Evolutionary conservation across 2,888 invertebrate species (phyloP).

Genomic region (Drepanosiphum platanoidis): DNA sequence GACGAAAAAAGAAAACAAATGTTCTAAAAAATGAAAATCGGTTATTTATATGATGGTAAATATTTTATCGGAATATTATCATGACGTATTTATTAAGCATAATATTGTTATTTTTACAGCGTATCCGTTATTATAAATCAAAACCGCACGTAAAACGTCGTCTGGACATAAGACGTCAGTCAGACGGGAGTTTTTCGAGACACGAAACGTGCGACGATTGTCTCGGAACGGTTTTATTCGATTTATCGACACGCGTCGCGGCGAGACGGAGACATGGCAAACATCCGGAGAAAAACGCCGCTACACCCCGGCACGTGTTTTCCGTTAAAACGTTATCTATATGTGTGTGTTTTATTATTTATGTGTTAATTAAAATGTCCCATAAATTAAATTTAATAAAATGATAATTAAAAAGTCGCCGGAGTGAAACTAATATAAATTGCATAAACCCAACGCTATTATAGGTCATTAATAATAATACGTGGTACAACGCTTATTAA

Average conservation of each 20-base stretch:
- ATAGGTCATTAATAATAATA: slow-evolving; percentile 3
- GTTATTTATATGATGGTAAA: too few relatives aligned
- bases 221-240: background rate
- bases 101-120: too few relatives aligned
- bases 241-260: too few relatives aligned
- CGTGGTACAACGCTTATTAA: background rate
- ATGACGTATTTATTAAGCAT: too few relatives aligned
- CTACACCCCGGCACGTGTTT: background rate
- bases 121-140: too few relatives aligned
- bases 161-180: too few relatives aligned
- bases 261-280: background rate
- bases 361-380: slow-evolving; percentile 28
- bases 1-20: too few relatives aligned
- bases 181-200: background rate
- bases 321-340: background rate
- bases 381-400: slow-evolving; percentile 19
- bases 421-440: slow-evolving; percentile 45
- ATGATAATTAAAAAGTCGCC: slow-evolving; percentile 37
- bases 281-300: background rate
- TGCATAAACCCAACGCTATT: background rate
- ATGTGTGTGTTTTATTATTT: background rate
- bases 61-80: too few relatives aligned
- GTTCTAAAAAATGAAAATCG: too few relatives aligned
- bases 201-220: background rate
- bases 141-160: too few relatives aligned